Conservation (phyloP, 37 sponge, comb jelly and placozoan species). For the Amphimedon queenslandica region DNA sequence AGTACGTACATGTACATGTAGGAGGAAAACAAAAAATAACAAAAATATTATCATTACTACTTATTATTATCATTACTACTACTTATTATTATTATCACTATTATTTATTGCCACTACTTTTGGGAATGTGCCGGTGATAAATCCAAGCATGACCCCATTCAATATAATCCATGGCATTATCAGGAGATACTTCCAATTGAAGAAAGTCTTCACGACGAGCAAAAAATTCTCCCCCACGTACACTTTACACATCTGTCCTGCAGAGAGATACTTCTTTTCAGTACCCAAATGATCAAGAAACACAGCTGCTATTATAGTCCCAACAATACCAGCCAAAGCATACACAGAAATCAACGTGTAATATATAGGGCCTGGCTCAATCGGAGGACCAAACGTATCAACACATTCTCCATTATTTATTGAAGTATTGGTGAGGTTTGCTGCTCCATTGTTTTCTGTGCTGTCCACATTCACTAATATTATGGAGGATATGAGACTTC, state of each 20-base stretch:
- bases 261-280: no score
- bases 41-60: no score
- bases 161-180: not conserved
- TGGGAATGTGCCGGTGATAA: not conserved
- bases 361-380: not conserved
- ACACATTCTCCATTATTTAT: not conserved
- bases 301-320: not conserved
- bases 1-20: no score
- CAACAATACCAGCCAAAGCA: not conserved
- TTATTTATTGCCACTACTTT: no score
- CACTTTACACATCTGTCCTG: no score
- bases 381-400: not conserved
- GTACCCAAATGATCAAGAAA: not conserved
- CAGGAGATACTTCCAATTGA: not conserved
- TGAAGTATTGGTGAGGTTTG: no score
- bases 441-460: not conserved
- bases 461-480: slow-evolving; percentile 3
- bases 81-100: no score
- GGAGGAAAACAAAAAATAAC: no score
- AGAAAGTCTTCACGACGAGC: not conserved
- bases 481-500: slow-evolving; percentile 37
- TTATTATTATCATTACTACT: no score
- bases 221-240: no score
- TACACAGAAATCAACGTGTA: not conserved
- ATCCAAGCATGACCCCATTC: not conserved